Base-by-base conservation (phyloP, 2,888 invertebrate genomes). In the Eutolmus rufibarbis region DNA sequence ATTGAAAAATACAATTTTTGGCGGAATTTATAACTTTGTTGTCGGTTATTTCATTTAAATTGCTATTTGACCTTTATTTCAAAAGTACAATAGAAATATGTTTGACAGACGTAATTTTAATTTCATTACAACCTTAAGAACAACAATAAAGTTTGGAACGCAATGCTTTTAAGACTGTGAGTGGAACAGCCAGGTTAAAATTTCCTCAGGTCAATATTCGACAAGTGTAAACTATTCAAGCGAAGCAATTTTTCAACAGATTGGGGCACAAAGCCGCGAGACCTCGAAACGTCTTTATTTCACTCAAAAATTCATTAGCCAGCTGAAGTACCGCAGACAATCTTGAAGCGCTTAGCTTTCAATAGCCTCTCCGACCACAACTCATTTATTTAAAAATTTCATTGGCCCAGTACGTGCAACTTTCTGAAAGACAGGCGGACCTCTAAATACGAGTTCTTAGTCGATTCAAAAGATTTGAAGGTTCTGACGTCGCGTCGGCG, bases 221-320 rank as follows among this genome's bases (percentile, higher is more conserved):
- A 66, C 19, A 66, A 66, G 66, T 66, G 66, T 66, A 28, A 66
- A 66, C 12, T 66, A 28, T 66, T 66, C 23, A 66, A 23, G 66
- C 23, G 23, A 78, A 40, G 78, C 37, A 78, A 78, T 78, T 78
- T 78, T 78, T 78, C 78, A 78, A 78, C 40, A 43, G 40, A 78
- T 40, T 43, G 37, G 23, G 37, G 37, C 43, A 23, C 23, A 78
- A 78, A 43, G 43, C 40, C 23, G 37, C 43, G 46, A 23, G 78
- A 40, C 40, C 78, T 78, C 19, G 78, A 78, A 78, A 78, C 37
- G 78, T 78, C 78, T 78, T 78, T 43, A 78, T 78, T 78, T 78
- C 78, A 40, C 23, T 78, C 78, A 78, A 78, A 78, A 78, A 78
- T 78, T 78, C 78, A 78, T 78, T 78, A 78, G 78, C n/a, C 78